Percentiles rank a stretch among this genome's conserved stretches.
phyloP scores from a whole-genome alignment of 2,888 invertebrate species.

The Platypus cylindrus region DNA sequence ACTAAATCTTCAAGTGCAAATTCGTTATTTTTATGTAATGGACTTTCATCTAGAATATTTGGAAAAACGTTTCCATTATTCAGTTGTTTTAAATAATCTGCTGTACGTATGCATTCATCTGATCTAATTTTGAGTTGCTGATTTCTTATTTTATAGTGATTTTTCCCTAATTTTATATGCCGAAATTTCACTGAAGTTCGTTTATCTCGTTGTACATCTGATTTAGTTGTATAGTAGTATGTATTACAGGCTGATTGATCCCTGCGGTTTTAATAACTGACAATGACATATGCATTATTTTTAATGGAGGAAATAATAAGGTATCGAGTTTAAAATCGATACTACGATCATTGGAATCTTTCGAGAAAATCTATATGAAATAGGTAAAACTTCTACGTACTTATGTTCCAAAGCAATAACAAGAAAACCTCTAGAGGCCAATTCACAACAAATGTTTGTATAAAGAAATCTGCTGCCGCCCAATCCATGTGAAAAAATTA shows the following conservation, averaged over 20 bases:
- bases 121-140: conserved; percentile 37
- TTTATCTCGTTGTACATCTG: conserved; percentile 28
- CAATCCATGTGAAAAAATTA: conserved; percentile 54
- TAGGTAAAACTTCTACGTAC: conserved; percentile 31
- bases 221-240: conserved; percentile 33
- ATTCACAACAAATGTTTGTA: conserved; percentile 44
- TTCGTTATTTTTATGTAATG: conserved; percentile 15
- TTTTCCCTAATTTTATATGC: conserved; percentile 28
- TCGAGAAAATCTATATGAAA: too few species aligned
- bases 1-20: conserved; percentile 30
- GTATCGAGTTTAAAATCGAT: too few species aligned
- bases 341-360: too few species aligned
- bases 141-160: conserved; percentile 32
- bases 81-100: conserved; percentile 38
- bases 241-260: conserved; percentile 36
- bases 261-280: too few species aligned
- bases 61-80: conserved; percentile 37
- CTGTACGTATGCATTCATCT: conserved; percentile 37
- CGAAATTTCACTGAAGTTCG: conserved; percentile 28
- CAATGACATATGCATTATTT: too few species aligned
- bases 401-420: conserved; percentile 54
- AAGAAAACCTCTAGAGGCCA: conserved; percentile 52
- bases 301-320: too few species aligned
- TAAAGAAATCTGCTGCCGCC: conserved; percentile 49
- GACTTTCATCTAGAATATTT: conserved; percentile 35